Percentiles rank a stretch among this genome's conserved stretches.
Evolutionary conservation across 2,797 vertebrate genomes (phyloP).

Genomic region (Acomys russatus): DNA sequence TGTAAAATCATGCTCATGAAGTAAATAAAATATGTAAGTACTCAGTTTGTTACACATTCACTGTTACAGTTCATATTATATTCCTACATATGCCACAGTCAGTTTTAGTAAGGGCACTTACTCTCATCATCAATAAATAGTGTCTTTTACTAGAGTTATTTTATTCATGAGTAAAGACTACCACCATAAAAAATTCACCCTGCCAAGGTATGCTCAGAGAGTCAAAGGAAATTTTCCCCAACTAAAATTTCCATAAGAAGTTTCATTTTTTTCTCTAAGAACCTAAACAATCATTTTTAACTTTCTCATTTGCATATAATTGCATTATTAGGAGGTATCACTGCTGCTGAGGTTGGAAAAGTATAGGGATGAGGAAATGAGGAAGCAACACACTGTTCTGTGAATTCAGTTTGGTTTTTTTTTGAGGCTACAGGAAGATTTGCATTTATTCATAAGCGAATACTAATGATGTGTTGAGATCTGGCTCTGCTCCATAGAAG

Average conservation of each 20-base stretch:
- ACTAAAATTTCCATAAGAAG: slow-evolving; percentile 51
- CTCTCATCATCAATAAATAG: neutral
- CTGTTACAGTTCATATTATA: slow-evolving; percentile 1
- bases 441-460: slow-evolving; percentile 80
- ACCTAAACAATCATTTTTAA: slow-evolving; percentile 51
- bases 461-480: slow-evolving; percentile 74
- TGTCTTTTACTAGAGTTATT: slow-evolving; percentile 56
- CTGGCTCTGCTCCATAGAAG: slow-evolving; percentile 71
- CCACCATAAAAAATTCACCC: slow-evolving; percentile 35
- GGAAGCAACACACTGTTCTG: slow-evolving; percentile 67
- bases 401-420: slow-evolving; percentile 11
- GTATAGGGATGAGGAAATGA: slow-evolving; percentile 58
- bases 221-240: slow-evolving; percentile 44
- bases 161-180: slow-evolving; percentile 54
- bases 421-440: slow-evolving; percentile 61
- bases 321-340: slow-evolving; percentile 23
- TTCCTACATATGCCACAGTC: neutral
- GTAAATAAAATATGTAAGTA: neutral
- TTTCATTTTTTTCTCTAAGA: slow-evolving; percentile 23
- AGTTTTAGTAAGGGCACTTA: neutral
- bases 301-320: slow-evolving; percentile 62
- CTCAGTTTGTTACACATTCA: neutral
- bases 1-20: slow-evolving; percentile 5
- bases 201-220: slow-evolving; percentile 24
- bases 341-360: slow-evolving; percentile 55